A percentile compares a stretch with the other conserved stretches of the same genome.
These are phyloP conservation scores for Leptopterna dolabrata DNA, from an alignment of 2,888 invertebrate species.

Conservation along the genomic window DNA sequence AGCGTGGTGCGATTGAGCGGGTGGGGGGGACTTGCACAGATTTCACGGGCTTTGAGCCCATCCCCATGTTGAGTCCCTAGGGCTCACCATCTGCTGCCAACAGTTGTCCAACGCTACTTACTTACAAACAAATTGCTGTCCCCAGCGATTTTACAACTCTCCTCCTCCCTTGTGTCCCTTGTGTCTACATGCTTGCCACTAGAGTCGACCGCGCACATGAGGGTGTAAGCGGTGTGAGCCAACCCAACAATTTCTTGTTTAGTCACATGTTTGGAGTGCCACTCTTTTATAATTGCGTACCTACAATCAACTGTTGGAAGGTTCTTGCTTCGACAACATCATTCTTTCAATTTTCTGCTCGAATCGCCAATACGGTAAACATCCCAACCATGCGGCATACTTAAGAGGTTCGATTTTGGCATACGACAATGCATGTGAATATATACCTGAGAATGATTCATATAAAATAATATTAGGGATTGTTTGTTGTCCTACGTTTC, in stretches of 20 bases:
- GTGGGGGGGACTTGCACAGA: conserved; percentile 35
- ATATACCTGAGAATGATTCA: too few relatives aligned
- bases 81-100: conserved; percentile 48
- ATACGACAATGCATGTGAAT: too few relatives aligned
- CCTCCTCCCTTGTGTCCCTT: not conserved
- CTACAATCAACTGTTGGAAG: not conserved
- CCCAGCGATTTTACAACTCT: conserved; percentile 45
- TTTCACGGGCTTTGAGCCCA: conserved; percentile 49
- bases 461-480: too few relatives aligned
- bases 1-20: not conserved
- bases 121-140: conserved; percentile 52
- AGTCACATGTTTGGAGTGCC: not conserved
- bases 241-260: not conserved
- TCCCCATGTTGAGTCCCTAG: conserved; percentile 17
- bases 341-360: not conserved
- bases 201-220: not conserved
- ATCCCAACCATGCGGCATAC: too few relatives aligned
- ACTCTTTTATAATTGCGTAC: not conserved
- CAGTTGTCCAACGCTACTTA: conserved; percentile 51
- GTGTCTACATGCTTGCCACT: not conserved
- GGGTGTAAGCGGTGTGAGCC: not conserved
- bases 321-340: not conserved
- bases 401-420: too few relatives aligned
- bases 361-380: too few relatives aligned
- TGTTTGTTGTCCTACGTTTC: too few relatives aligned